phyloP scores from a whole-genome alignment of 2,113 vertebrate species.

The Upupa epops region DNA sequence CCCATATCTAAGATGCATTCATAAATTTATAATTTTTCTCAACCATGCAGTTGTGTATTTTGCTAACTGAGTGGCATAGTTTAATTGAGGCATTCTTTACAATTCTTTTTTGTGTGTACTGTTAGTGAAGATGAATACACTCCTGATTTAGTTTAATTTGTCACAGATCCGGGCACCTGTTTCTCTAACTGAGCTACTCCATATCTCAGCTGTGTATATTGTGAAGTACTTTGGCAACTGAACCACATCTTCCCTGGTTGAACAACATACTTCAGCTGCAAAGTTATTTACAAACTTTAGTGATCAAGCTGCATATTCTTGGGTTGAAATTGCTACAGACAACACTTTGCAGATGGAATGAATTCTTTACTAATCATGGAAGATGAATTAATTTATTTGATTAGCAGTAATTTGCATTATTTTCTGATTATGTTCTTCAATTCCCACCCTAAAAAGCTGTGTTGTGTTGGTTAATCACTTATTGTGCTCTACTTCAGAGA shows the following conservation, averaged over 20 bases:
- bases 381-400: conserved; percentile 67
- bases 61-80: conserved; percentile 11
- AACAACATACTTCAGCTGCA: conserved; percentile 63
- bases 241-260: conserved; percentile 45
- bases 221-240: conserved; percentile 52
- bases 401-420: conserved; percentile 72
- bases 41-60: neutral
- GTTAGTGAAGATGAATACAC: conserved; percentile 30
- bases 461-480: conserved; percentile 31
- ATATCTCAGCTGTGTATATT: conserved; percentile 56
- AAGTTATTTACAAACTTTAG: conserved; percentile 77
- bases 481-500: neutral
- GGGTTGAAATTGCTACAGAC: conserved; percentile 50
- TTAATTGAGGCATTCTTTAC: conserved; percentile 27
- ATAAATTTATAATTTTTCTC: neutral
- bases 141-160: conserved; percentile 63
- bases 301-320: conserved; percentile 62
- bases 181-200: conserved; percentile 28
- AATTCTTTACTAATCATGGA: conserved; percentile 65
- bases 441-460: neutral
- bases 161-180: conserved; percentile 67
- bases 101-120: neutral
- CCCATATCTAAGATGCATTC: neutral
- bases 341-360: conserved; percentile 63
- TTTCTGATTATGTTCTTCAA: conserved; percentile 56